phyloP scores from a whole-genome alignment of 1,140 invertebrate species.

The Drosophila malerkotliana region DNA sequence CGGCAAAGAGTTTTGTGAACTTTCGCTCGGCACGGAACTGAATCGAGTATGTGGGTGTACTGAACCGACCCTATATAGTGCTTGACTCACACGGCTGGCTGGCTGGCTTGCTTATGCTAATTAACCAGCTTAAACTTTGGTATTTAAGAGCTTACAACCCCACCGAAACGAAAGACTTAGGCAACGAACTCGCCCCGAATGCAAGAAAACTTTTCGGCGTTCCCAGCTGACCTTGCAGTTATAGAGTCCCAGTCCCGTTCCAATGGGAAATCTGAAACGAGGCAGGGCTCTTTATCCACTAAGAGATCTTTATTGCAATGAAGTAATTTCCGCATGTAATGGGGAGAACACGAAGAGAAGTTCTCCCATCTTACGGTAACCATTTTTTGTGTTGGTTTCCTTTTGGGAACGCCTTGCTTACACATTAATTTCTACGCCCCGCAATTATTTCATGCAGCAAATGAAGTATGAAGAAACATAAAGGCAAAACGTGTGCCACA shows the following conservation, averaged over 20 bases:
- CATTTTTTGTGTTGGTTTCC: conserved; percentile 20
- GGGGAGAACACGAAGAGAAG: conserved; percentile 10
- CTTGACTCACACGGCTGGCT: conserved; percentile 63
- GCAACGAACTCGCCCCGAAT: conserved; percentile 62
- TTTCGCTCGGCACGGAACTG: conserved; percentile 63
- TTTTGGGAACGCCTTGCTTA: conserved; percentile 22
- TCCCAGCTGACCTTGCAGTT: conserved; percentile 54
- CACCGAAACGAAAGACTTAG: conserved; percentile 58
- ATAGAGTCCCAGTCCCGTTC: conserved; percentile 13
- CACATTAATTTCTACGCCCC: conserved; percentile 71
- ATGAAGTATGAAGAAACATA: conserved; percentile 73
- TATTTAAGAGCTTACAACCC: conserved; percentile 39
- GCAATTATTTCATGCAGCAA: conserved; percentile 70
- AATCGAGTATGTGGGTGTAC: conserved; percentile 47
- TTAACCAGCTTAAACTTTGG: conserved; percentile 66
- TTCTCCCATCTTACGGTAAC: conserved; percentile 55
- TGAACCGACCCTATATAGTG: conserved; percentile 30
- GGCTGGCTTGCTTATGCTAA: conserved; percentile 64
- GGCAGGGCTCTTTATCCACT: conserved; percentile 35
- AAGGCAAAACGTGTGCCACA: conserved; percentile 74
- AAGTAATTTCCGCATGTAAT: conserved; percentile 71
- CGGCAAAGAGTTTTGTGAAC: conserved; percentile 64
- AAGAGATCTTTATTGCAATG: conserved; percentile 54
- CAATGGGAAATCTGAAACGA: conserved; percentile 1
- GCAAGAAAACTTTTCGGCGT: neutral